Evolutionary conservation across 2,797 vertebrate genomes (phyloP).

Genomic region (Gadopsis bispinosus): DNA sequence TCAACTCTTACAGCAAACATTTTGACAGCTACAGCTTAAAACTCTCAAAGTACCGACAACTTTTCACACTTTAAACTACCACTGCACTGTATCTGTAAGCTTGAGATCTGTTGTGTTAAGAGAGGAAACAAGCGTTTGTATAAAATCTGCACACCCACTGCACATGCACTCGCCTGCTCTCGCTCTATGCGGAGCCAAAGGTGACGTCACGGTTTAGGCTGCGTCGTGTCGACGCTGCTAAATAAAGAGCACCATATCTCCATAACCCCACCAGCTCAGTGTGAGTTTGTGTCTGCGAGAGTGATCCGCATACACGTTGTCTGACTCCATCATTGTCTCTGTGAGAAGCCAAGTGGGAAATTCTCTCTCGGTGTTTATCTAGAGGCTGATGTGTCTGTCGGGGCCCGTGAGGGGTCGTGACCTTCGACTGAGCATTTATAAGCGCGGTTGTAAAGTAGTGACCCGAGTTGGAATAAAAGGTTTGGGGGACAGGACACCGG

Average conservation of each 20-base stretch:
- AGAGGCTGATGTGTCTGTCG: conserved; percentile 39
- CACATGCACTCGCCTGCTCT: neutral
- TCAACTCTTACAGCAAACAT: neutral
- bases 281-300: conserved; percentile 59
- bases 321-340: conserved; percentile 68
- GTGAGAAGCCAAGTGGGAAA: conserved; percentile 59
- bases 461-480: conserved; percentile 17
- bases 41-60: neutral
- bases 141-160: neutral
- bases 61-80: conserved; percentile 2
- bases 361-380: conserved; percentile 52
- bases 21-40: conserved; percentile 6
- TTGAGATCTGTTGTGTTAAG: neutral
- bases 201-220: conserved; percentile 56
- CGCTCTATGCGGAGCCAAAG: neutral
- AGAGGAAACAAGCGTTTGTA: conserved; percentile 3
- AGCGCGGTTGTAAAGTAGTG: conserved; percentile 39
- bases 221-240: conserved; percentile 53
- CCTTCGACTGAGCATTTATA: conserved; percentile 52
- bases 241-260: conserved; percentile 75
- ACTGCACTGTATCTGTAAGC: neutral
- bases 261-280: conserved; percentile 68
- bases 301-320: conserved; percentile 63
- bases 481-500: conserved; percentile 30
- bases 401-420: conserved; percentile 36